Evolutionary conservation across 2,797 vertebrate genomes (phyloP), one percentile per base, ranked within the genome.

Genomic region (Pangasius sanitwongsei): DNA sequence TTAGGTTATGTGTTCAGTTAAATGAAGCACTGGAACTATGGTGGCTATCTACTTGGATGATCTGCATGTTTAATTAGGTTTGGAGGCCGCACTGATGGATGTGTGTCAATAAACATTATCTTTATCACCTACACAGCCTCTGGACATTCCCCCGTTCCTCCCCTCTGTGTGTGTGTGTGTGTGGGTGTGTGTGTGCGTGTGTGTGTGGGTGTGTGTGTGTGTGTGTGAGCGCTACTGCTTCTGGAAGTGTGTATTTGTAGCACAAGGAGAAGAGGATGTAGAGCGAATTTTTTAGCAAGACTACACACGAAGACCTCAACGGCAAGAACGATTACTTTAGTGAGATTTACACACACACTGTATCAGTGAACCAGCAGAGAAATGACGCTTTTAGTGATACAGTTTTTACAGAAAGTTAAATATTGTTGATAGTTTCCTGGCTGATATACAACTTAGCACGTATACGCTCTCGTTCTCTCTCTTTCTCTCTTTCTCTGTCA

Each of bases 61-160:
- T 96, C 96, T 97, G 97, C 98, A 99, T 98, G 97, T 97, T 97
- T 97, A 97, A 97, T 97, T 97, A 96, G 98, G 97, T 98, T 83
- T 97, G 96, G 97, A 98, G 97, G 97, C 96, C 97, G 96, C 98
- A 98, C 97, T 98, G 98, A 98, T 99, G 96, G 98, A 97, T 99
- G 98, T 99, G 97, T 97, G 97, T 97, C 97, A 99, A 99, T 99
- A 99, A 99, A 98, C 98, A 98, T 77, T 99, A 99, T 99, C 98
- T 97, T 95, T 98, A 96, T 96, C 92, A 93, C 92, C 93, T 83
- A 86, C 82, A 50, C 61, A n/a, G 59, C 15, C 82, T 65, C 59
- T n/a, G 23, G 37, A 48, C 44, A 2, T 41, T 37, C 6, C 31
- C 18, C 3, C 12, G 16, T 57, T 18, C 16, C 59, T 61, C 23